Conservation (phyloP, 1,140 invertebrate species). For the Artemia franciscana region DNA sequence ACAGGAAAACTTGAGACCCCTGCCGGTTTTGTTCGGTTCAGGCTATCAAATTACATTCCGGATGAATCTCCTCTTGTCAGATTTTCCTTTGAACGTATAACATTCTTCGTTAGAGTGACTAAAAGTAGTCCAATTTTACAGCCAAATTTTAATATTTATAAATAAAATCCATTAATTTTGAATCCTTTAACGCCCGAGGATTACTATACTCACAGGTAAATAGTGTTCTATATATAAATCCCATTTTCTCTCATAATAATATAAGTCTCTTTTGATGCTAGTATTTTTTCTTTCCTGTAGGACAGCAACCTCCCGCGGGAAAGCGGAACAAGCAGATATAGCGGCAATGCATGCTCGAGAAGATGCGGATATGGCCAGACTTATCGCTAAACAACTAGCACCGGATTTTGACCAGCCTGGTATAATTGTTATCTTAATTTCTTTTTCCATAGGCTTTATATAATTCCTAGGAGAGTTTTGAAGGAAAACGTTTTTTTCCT, state of each 20-base stretch:
- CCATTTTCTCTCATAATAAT: neutral
- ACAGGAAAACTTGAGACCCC: too few species aligned
- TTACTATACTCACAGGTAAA: neutral
- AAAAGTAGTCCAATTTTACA: too few species aligned
- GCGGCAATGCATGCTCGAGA: constrained; percentile 74
- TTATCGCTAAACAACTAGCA: constrained; percentile 83
- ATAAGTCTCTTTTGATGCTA: too few species aligned
- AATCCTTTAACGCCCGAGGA: neutral
- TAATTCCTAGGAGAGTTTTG: too few species aligned
- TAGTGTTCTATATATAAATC: neutral
- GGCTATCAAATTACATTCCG: too few species aligned
- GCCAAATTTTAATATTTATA: neutral
- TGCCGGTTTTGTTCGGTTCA: too few species aligned
- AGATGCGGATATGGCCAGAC: constrained; percentile 75
- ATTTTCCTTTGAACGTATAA: too few species aligned
- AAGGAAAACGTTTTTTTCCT: too few species aligned
- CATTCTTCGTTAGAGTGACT: too few species aligned
- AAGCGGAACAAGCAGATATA: constrained; percentile 79
- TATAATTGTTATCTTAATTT: constrained; percentile 36
- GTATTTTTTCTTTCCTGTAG: constrained; percentile 27
- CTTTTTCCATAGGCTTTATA: constrained; percentile 88
- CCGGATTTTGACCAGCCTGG: constrained; percentile 84
- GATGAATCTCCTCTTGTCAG: too few species aligned
- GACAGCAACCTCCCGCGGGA: constrained; percentile 87
- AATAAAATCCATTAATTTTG: neutral